Evolutionary conservation across 2,113 vertebrate species (phyloP), one percentile per base, ranked within the genome.

Genomic region (Oxygymnocypris stewartii): DNA sequence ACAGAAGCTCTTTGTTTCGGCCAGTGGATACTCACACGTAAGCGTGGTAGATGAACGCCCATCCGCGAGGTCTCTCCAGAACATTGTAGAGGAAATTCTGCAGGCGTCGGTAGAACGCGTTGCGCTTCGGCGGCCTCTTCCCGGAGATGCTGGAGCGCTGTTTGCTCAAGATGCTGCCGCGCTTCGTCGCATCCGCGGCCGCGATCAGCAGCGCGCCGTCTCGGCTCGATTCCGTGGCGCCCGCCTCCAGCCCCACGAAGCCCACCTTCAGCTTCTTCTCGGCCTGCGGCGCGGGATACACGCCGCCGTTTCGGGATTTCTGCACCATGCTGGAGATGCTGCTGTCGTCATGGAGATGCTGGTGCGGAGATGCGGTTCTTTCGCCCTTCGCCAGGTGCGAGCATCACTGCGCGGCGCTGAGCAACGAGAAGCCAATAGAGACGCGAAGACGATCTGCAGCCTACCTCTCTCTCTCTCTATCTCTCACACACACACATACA

Each of bases 201-300:
- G 96, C 95, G 82, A 99, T 98, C 40, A 99, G 96, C 59, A 98
- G 95, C 28, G 97, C 98, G 87, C 97, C 98, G 86, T 99, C 97
- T 89, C 97, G 93, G 88, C 93, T 97, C 89, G 96, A 96, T 87
- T 99, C 97, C 79, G 96, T 91, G 5, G 96, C 96, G 4, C 96
- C 96, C 23, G 96, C 94, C 90, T 99, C 97, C 91, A 99, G 88
- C 89, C 97, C 98, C 84, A 99, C 98, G 91, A 99, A 99, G 91
- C 97, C 98, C 93, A 99, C 98, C 94, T 97, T 98, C 87, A 98
- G 96, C 95, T 96, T 97, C 94, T 97, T 98, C 95, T 97, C 97
- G 61, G 96, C 96, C 89, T 95, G 90, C 82, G 96, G 90, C 80
- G 94, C 97, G 61, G 97, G 95, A 93, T 97, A 98, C 87, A 98